These are phyloP conservation scores for Capromys pilorides DNA, from an alignment of 2,797 vertebrate species.

Conservation along the genomic window DNA sequence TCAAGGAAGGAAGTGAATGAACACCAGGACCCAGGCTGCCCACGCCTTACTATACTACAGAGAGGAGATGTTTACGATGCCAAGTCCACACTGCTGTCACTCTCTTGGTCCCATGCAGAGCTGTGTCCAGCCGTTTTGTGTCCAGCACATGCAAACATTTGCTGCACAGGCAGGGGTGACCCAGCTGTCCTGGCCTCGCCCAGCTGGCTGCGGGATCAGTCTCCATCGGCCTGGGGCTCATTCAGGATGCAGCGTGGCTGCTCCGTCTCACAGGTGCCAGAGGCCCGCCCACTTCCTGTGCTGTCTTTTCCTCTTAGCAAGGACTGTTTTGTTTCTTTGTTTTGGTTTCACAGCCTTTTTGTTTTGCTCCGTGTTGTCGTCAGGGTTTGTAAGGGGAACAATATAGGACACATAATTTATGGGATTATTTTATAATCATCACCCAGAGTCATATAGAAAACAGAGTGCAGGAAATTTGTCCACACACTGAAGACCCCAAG, in stretches of 20 bases:
- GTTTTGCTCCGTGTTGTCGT: neutral
- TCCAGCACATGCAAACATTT: neutral
- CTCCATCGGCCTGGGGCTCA: neutral
- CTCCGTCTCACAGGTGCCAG: neutral
- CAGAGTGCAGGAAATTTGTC: too few species aligned
- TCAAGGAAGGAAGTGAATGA: constrained; percentile 54
- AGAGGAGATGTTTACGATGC: constrained; percentile 86
- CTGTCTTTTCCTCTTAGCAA: neutral
- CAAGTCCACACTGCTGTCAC: constrained; percentile 85
- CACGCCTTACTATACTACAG: constrained; percentile 83
- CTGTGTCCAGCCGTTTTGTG: neutral
- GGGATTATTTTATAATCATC: too few species aligned
- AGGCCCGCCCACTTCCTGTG: neutral
- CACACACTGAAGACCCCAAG: too few species aligned
- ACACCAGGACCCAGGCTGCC: neutral
- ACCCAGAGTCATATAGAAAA: too few species aligned
- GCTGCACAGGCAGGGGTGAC: neutral
- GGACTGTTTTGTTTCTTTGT: neutral
- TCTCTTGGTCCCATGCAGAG: neutral
- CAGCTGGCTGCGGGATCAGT: neutral
- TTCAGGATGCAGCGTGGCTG: neutral
- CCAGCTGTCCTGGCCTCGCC: neutral
- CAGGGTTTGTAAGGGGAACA: too few species aligned
- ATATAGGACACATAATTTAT: too few species aligned
- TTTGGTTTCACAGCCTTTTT: neutral